Evolutionary conservation across 2,797 vertebrate species (phyloP), one percentile per base, ranked within the genome.

Genomic region (Phrynocephalus guinanensis): DNA sequence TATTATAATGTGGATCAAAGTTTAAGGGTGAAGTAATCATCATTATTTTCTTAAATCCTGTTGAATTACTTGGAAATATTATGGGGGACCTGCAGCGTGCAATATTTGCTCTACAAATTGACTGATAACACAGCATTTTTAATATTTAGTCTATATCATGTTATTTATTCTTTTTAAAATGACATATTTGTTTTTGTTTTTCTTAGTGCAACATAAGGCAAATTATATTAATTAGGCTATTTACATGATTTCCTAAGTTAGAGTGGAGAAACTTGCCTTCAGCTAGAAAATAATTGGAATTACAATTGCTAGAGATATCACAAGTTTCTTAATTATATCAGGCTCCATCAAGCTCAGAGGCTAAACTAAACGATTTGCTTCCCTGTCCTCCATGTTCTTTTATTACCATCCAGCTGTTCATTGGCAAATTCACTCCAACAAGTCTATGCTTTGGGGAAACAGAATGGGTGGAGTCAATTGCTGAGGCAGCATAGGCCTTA

Each of bases 161-260:
- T 16, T 93, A 95, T 96, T 96, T 96, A 93, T 96, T 18, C 60
- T 95, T 89, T 79, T 63, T 93, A 96, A 96, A 96, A 94, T 93
- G 93, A 95, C 95, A 96, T 97, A 95, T 96, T 97, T 97, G 95
- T 96, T 95, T 97, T 96, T 96, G 95, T 96, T 97, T 87, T 96
- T 95, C 95, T 95, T 96, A 92, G 95, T 81, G 91, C 84, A 97
- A 83, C 96, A 96, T 95, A 96, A 93, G 95, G 96, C 94, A 96
- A 95, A 97, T 96, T 96, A 95, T 96, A 97, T 97, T 97, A 97
- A 97, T 97, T 97, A 97, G 96, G 92, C 95, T 96, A 97, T 97
- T 97, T 96, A 96, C 96, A 97, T 96, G 95, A 97, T 96, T 97
- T 96, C 95, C 95, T 95, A 96, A 96, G 95, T 96, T 95, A 93